A percentile compares a stretch with the other conserved stretches of the same genome.
These are phyloP conservation scores for Beroe ovata DNA, from an alignment of 37 sponge, comb jelly and placozoan species.

Conservation along the genomic window DNA sequence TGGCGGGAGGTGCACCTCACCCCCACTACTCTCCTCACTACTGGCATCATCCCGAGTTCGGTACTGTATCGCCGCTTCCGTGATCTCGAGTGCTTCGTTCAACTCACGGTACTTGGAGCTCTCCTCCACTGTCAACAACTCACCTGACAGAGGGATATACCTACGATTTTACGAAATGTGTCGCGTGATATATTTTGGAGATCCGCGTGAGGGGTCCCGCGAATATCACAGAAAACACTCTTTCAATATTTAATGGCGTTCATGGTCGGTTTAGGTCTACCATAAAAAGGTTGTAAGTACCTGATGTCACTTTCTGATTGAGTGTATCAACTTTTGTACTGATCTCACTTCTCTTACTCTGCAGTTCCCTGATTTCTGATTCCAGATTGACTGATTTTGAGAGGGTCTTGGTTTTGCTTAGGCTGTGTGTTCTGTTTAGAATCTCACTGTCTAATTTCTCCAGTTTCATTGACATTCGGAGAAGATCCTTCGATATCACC, in stretches of 20 bases:
- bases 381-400: conserved; percentile 24
- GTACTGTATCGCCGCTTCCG: conserved; percentile 47
- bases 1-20: not conserved
- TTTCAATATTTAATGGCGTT: no score
- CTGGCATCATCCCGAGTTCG: not conserved
- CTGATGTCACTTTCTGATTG: conserved; percentile 15
- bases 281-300: not conserved
- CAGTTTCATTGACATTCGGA: conserved; percentile 33
- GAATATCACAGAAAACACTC: no score
- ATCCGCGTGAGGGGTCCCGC: no score
- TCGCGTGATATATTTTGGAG: no score
- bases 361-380: conserved; percentile 16
- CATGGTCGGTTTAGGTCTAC: no score
- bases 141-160: not conserved
- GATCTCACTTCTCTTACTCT: conserved; percentile 16
- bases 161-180: no score
- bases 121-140: conserved; percentile 19
- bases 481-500: conserved; percentile 37
- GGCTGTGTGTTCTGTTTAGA: not conserved
- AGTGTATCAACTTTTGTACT: not conserved
- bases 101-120: conserved; percentile 10
- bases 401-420: conserved; percentile 17
- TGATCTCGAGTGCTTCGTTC: conserved; percentile 38
- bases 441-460: conserved; percentile 43
- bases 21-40: not conserved